phyloP scores from a whole-genome alignment of 2,113 vertebrate genomes.

The Scomber japonicus region DNA sequence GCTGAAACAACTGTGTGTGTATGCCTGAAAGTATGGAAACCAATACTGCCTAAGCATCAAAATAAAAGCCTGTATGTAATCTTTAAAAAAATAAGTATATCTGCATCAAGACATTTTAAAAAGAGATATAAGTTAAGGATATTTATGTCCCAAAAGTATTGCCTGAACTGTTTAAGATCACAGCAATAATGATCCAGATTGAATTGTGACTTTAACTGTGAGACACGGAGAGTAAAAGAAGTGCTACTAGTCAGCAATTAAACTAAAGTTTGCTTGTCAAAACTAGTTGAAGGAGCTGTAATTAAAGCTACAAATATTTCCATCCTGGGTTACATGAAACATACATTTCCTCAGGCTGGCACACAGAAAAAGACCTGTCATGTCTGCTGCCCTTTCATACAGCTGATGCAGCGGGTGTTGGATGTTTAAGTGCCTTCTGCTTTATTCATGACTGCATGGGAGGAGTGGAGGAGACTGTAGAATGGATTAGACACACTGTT shows the following conservation, averaged over 20 bases:
- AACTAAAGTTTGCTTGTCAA: constrained; percentile 8
- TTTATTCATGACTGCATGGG: constrained; percentile 65
- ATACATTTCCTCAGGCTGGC: constrained; percentile 26
- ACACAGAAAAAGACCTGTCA: constrained; percentile 26
- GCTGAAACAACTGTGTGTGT: no score
- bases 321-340: constrained; percentile 33
- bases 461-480: constrained; percentile 9
- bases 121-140: no score
- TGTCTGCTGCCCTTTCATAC: constrained; percentile 36
- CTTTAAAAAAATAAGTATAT: no score
- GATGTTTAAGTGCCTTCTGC: constrained; percentile 65
- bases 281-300: constrained; percentile 3
- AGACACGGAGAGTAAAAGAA: no score
- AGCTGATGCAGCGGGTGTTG: constrained; percentile 39
- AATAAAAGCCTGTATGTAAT: no score
- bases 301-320: constrained; percentile 45
- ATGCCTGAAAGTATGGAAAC: no score
- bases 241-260: background rate
- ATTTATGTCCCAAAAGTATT: background rate
- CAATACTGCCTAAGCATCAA: no score
- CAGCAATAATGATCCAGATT: background rate
- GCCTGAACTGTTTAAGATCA: background rate
- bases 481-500: constrained; percentile 51
- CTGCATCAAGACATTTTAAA: no score
- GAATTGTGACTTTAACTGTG: background rate